Evolutionary conservation across 2,888 invertebrate genomes (phyloP).

Genomic region (Phengaris arion): DNA sequence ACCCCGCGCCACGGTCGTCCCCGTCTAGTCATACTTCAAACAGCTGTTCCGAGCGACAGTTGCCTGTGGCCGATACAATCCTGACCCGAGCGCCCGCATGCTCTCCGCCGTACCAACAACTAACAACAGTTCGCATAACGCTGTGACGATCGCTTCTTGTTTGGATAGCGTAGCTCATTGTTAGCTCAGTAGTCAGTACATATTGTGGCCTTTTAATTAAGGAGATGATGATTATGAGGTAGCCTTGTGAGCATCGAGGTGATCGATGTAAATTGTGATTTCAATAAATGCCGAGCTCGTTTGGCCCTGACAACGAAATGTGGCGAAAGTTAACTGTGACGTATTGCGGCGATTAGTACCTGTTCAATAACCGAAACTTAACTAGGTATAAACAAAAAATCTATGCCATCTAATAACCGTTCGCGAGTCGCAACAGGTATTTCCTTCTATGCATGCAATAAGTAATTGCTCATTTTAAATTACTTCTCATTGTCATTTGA

Average conservation of each 20-base stretch:
- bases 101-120: conserved; percentile 36
- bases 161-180: conserved; percentile 45
- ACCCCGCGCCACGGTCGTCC: conserved; percentile 42
- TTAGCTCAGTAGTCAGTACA: conserved; percentile 32
- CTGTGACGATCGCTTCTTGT: conserved; percentile 50
- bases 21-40: conserved; percentile 47
- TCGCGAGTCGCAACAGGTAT: conserved; percentile 21
- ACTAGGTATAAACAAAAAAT: conserved; percentile 37
- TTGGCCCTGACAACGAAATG: conserved; percentile 68
- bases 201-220: conserved; percentile 32
- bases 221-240: conserved; percentile 29
- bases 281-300: conserved; percentile 50
- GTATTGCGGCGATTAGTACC: conserved; percentile 50
- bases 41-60: conserved; percentile 60
- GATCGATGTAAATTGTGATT: conserved; percentile 51
- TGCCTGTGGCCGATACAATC: conserved; percentile 49
- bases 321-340: conserved; percentile 70
- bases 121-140: conserved; percentile 45
- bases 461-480: conserved; percentile 4
- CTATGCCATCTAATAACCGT: conserved; percentile 25
- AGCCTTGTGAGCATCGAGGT: conserved; percentile 53
- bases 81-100: conserved; percentile 46
- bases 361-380: conserved; percentile 43
- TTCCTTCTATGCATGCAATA: conserved; percentile 11
- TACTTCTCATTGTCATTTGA: conserved; percentile 5